Base-by-base conservation (phyloP, 1,140 invertebrate genomes). In the Monochamus saltuarius region DNA sequence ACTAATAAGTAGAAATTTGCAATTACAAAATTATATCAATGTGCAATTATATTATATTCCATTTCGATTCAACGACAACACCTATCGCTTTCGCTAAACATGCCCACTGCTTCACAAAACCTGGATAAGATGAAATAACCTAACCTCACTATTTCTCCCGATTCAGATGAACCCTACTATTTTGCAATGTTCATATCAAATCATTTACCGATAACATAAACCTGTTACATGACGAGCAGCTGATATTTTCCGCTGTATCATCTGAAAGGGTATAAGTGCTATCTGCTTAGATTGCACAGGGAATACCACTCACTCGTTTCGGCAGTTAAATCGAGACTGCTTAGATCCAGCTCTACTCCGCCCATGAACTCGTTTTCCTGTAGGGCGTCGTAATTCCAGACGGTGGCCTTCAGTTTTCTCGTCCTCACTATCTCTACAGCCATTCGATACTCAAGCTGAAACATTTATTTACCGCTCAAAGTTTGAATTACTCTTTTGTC, bases 321-420 rank as follows among this genome's bases (percentile, higher is more conserved):
- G 62, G 85, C 84, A 0, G 82, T 83, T 39, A 96, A 77, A 67
- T 92, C 85, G 52, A 94, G 75, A 13, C 86, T 78, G 47, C 78
- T 80, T 1, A 95, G 75, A 2, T 87, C 87, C 62, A 97, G 84
- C 60, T 89, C 85, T 50, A 93, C 88, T 19, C 94, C 93, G 29
- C 95, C 95, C 0, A 97, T 81, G 77, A 97, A 95, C 77, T 93
- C 91, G 79, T 98, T 97, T 78, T 97, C 95, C 75, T 95, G 93
- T n/a, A 98, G 77, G 10, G 91, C 86, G 77, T 97, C 95, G 73
- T 96, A 91, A 75, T 94, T 91, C 95, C 95, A 97, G 11, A 98
- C 89, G 0, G 94, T 95, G 0, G 95, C 92, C 79, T 97, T 91
- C 11, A 98, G 78, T 4, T 82, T 85, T 51, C 89, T 83, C 52